Evolutionary conservation across 2,888 invertebrate genomes (phyloP).

Genomic region (Eilema griseolum): DNA sequence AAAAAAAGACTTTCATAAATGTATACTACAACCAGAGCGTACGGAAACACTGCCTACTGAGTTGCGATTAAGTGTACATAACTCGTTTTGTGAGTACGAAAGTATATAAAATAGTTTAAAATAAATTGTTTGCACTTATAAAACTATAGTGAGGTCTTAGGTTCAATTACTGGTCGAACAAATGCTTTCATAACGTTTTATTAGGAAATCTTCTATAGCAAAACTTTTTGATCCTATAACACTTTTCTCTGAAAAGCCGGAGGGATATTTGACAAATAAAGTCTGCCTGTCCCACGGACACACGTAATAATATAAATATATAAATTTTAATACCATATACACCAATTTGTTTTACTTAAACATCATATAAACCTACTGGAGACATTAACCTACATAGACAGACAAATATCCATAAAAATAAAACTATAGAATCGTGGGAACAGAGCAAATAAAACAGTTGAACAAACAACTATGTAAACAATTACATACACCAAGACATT

Average conservation of each 20-base stretch:
- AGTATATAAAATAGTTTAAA: neutral
- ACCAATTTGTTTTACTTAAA: slow-evolving; percentile 3
- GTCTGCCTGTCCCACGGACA: neutral
- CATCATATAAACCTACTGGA: neutral
- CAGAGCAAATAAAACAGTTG: neutral
- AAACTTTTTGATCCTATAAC: no score
- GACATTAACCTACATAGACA: neutral
- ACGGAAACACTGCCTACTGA: no score
- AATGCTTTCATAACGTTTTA: no score
- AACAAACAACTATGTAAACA: neutral
- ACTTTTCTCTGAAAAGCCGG: neutral
- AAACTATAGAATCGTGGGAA: neutral
- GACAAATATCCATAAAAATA: neutral
- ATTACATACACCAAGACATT: neutral
- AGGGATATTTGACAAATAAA: neutral
- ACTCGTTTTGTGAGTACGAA: no score
- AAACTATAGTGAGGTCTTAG: no score
- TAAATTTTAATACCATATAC: neutral
- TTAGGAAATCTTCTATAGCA: no score
- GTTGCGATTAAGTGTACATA: no score
- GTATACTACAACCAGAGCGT: no score
- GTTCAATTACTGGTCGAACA: no score
- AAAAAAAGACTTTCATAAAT: no score
- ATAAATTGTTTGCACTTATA: no score
- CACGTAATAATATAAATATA: neutral